Evolutionary conservation across 1,140 invertebrate species (phyloP).

Genomic region (Pararge aegeria): DNA sequence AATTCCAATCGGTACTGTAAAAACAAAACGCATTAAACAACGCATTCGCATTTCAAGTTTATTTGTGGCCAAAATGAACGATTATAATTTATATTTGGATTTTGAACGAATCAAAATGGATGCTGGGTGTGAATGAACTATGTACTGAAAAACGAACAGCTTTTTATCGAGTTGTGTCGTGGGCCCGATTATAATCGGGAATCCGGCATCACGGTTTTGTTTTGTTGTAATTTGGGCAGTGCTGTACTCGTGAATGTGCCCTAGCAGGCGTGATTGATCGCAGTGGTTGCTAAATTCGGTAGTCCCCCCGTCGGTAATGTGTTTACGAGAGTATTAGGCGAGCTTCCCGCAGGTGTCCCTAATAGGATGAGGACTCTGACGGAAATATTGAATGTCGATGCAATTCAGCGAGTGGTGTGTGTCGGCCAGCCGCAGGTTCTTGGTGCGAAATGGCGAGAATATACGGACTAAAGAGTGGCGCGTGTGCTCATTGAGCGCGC

Average conservation of each 20-base stretch:
- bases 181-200: constrained; percentile 69
- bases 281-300: constrained; percentile 52
- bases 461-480: constrained; percentile 62
- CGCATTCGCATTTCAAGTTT: constrained; percentile 60
- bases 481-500: constrained; percentile 66
- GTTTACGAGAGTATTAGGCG: constrained; percentile 68
- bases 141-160: constrained; percentile 79
- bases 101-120: constrained; percentile 81
- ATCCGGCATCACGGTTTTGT: constrained; percentile 66
- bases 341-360: constrained; percentile 71
- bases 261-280: constrained; percentile 38
- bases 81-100: constrained; percentile 77
- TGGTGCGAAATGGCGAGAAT: constrained; percentile 65
- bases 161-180: constrained; percentile 77
- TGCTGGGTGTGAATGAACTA: constrained; percentile 81
- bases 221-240: constrained; percentile 59
- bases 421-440: constrained; percentile 48
- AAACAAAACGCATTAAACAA: constrained; percentile 53
- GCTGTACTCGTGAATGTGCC: constrained; percentile 52
- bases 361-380: constrained; percentile 74
- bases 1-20: constrained; percentile 16
- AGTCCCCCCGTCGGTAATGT: constrained; percentile 74
- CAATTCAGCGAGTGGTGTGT: constrained; percentile 51
- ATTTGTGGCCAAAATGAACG: constrained; percentile 71
- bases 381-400: constrained; percentile 63